Percentiles rank a stretch among this genome's conserved stretches.
These are phyloP conservation scores for Asteroscopus sphinx DNA, from an alignment of 2,888 invertebrate genomes.

Conservation along the genomic window DNA sequence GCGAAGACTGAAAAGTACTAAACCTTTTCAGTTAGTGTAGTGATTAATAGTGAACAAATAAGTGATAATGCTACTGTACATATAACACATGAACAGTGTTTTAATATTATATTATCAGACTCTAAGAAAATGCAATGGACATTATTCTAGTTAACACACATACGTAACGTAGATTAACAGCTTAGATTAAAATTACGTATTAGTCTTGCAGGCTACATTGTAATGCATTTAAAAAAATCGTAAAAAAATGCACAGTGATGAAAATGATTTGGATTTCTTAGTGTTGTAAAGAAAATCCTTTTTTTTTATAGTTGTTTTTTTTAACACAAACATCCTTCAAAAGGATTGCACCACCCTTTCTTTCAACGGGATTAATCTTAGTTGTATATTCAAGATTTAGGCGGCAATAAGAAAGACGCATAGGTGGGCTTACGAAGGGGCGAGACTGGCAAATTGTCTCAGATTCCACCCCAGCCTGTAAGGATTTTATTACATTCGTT, in stretches of 20 bases:
- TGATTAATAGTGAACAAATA: no score
- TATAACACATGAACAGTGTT: no score
- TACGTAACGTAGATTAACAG: no score
- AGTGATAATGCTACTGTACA: no score
- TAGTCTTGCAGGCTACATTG: no score
- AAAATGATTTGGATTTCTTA: neutral
- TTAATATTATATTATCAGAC: no score
- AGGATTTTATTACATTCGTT: constrained; percentile 89
- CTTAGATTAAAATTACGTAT: no score
- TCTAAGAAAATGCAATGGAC: no score
- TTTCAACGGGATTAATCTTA: constrained; percentile 88
- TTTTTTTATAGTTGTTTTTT: constrained; percentile 42
- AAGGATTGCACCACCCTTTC: constrained; percentile 85
- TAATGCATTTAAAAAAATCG: no score
- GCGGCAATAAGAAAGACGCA: constrained; percentile 89
- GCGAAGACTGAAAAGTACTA: no score
- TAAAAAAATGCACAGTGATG: neutral
- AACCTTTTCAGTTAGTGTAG: no score
- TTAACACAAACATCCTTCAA: constrained; percentile 63
- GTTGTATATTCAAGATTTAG: constrained; percentile 89
- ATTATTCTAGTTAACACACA: no score
- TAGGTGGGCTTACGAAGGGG: constrained; percentile 87
- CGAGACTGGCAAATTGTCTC: constrained; percentile 87
- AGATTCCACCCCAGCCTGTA: constrained; percentile 80
- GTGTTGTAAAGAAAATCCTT: constrained; percentile 12